Percentiles rank a stretch among this genome's conserved stretches.
These are phyloP conservation scores for Drosophila kurseongensis DNA, from an alignment of 1,140 invertebrate species.

Conservation along the genomic window DNA sequence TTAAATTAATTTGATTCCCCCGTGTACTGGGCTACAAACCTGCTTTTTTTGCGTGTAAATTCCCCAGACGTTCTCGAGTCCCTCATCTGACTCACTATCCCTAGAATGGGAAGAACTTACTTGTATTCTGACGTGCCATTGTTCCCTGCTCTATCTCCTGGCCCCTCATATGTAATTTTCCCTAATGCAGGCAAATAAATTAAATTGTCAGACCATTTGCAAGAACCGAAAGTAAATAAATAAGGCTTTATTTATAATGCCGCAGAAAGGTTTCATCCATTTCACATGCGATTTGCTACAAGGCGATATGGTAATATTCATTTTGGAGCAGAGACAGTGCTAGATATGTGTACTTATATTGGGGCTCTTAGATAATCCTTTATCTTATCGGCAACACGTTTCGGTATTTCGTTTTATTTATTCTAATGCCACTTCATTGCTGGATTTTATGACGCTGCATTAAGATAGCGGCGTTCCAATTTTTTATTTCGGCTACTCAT, in stretches of 20 bases:
- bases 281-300: conserved; percentile 29
- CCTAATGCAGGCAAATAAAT: conserved; percentile 66
- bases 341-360: neutral
- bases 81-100: conserved; percentile 29
- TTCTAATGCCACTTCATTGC: conserved; percentile 9
- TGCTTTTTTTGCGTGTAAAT: conserved; percentile 10
- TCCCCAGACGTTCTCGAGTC: conserved; percentile 10
- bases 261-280: conserved; percentile 23
- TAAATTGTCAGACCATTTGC: conserved; percentile 51
- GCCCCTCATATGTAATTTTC: conserved; percentile 45
- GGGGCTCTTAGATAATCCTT: conserved; percentile 13
- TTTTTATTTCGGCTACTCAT: conserved; percentile 11
- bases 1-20: neutral
- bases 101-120: conserved; percentile 14
- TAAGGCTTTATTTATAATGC: conserved; percentile 41
- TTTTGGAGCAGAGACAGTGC: conserved; percentile 6
- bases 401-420: conserved; percentile 21
- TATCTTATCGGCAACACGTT: conserved; percentile 45
- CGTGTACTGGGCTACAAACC: neutral
- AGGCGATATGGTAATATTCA: conserved; percentile 7
- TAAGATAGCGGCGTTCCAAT: conserved; percentile 8
- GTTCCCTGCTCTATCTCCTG: conserved; percentile 1
- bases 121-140: conserved; percentile 32
- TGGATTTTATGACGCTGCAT: conserved; percentile 11
- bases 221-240: conserved; percentile 24